Conservation (phyloP, 2,888 invertebrate genomes). For the Andrena marginata region DNA sequence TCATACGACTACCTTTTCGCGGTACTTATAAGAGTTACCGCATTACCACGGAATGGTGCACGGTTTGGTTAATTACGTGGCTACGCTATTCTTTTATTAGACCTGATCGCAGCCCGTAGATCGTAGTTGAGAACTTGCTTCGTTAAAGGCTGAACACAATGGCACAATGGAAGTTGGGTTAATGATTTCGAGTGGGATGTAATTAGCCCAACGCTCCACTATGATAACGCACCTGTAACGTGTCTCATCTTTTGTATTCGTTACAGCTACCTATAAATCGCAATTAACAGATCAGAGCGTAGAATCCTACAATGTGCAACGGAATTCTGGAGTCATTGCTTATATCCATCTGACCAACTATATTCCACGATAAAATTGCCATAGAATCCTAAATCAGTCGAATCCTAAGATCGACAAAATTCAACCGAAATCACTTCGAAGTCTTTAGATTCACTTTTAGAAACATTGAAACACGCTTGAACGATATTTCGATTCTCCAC, state of each 20-base stretch:
- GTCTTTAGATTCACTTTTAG: too few relatives aligned
- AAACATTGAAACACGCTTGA: too few relatives aligned
- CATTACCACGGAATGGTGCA: constrained; percentile 16
- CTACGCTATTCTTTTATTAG: constrained; percentile 4
- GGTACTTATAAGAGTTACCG: background rate
- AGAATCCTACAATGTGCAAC: too few relatives aligned
- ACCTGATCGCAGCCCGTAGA: background rate
- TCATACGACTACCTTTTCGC: background rate
- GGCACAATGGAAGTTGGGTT: constrained; percentile 39
- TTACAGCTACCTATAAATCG: constrained; percentile 1
- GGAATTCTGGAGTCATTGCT: too few relatives aligned
- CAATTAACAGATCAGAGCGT: background rate
- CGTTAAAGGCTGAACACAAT: constrained; percentile 43
- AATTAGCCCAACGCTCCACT: constrained; percentile 34
- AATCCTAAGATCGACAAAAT: too few relatives aligned
- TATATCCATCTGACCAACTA: too few relatives aligned
- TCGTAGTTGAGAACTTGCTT: constrained; percentile 45
- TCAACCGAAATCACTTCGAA: too few relatives aligned
- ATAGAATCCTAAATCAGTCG: too few relatives aligned
- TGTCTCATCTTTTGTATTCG: background rate
- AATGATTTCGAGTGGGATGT: constrained; percentile 51
- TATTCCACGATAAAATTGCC: too few relatives aligned
- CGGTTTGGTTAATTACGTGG: constrained; percentile 29
- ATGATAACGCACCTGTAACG: constrained; percentile 14
- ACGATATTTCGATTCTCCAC: too few relatives aligned